A percentile compares a stretch with the other conserved stretches of the same genome.
These are phyloP conservation scores for Caranx ignobilis DNA, from an alignment of 2,113 vertebrate genomes.

Conservation along the genomic window DNA sequence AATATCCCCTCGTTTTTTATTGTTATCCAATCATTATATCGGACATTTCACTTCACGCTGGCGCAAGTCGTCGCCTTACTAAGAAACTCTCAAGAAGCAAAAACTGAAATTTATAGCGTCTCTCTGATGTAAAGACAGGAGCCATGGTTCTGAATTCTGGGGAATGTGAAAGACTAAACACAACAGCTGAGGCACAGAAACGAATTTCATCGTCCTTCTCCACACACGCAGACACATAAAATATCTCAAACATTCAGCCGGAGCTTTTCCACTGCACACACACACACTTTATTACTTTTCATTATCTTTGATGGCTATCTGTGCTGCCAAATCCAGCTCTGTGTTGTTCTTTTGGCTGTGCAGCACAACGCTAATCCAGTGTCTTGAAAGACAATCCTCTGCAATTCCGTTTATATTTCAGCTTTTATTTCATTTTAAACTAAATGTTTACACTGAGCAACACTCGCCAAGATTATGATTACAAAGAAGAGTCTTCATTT, in stretches of 20 bases:
- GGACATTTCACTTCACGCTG: slow-evolving; percentile 22
- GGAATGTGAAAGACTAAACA: slow-evolving; percentile 40
- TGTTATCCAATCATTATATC: slow-evolving; percentile 31
- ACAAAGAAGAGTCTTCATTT: slow-evolving; percentile 11
- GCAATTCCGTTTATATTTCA: slow-evolving; percentile 37
- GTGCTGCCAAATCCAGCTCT: slow-evolving; percentile 52
- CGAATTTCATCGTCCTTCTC: slow-evolving; percentile 36
- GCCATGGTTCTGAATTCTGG: slow-evolving; percentile 27
- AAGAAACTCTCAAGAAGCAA: slow-evolving; percentile 28
- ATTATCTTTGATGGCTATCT: slow-evolving; percentile 58
- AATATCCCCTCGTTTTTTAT: not conserved
- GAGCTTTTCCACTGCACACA: slow-evolving; percentile 35
- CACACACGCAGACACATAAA: slow-evolving; percentile 33
- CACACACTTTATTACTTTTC: slow-evolving; percentile 61
- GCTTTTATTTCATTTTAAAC: slow-evolving; percentile 46
- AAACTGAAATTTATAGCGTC: slow-evolving; percentile 41
- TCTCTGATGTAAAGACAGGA: slow-evolving; percentile 22
- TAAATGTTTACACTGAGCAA: slow-evolving; percentile 37
- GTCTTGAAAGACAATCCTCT: slow-evolving; percentile 53
- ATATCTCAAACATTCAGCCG: slow-evolving; percentile 35
- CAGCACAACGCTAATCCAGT: slow-evolving; percentile 42
- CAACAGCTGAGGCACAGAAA: slow-evolving; percentile 44
- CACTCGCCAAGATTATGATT: slow-evolving; percentile 16
- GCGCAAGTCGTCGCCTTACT: slow-evolving; percentile 11
- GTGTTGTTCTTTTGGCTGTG: slow-evolving; percentile 63